Evolutionary conservation across 2,888 invertebrate species (phyloP).

Genomic region (Drosophila gaucha): DNA sequence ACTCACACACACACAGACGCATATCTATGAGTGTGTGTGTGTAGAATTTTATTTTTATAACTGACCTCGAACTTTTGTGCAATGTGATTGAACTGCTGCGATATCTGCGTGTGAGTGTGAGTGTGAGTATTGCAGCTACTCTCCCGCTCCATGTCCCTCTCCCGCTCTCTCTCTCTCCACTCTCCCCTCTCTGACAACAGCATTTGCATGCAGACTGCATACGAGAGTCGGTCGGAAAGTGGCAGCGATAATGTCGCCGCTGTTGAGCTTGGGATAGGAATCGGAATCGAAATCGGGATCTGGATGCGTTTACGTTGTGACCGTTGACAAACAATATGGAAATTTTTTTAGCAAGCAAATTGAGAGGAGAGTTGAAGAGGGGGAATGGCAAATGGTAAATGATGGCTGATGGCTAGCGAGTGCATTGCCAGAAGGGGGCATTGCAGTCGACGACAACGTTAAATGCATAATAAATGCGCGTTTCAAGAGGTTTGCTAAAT

Average conservation of each 20-base stretch:
- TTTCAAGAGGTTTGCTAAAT: slow-evolving; percentile 55
- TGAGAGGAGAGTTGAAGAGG: too few species aligned
- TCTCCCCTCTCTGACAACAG: slow-evolving; percentile 10
- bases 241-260: slow-evolving; percentile 53
- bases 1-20: slow-evolving; percentile 11
- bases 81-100: slow-evolving; percentile 82
- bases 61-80: slow-evolving; percentile 83
- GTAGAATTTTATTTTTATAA: slow-evolving; percentile 70
- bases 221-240: slow-evolving; percentile 34
- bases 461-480: slow-evolving; percentile 79
- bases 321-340: slow-evolving; percentile 76
- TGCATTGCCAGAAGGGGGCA: slow-evolving; percentile 12
- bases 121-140: slow-evolving; percentile 40
- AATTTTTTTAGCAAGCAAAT: slow-evolving; percentile 39
- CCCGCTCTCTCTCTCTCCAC: neutral
- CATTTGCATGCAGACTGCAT: slow-evolving; percentile 81
- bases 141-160: neutral
- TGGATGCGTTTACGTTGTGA: slow-evolving; percentile 55
- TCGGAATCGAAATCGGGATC: slow-evolving; percentile 39
- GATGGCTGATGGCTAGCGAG: slow-evolving; percentile 31
- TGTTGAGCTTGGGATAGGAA: slow-evolving; percentile 42
- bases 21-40: slow-evolving; percentile 7
- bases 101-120: slow-evolving; percentile 50
- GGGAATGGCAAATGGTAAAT: slow-evolving; percentile 21
- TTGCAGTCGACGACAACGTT: slow-evolving; percentile 68